phyloP scores from a whole-genome alignment of 2,888 invertebrate genomes.

The Caenorhabditis japonica region DNA sequence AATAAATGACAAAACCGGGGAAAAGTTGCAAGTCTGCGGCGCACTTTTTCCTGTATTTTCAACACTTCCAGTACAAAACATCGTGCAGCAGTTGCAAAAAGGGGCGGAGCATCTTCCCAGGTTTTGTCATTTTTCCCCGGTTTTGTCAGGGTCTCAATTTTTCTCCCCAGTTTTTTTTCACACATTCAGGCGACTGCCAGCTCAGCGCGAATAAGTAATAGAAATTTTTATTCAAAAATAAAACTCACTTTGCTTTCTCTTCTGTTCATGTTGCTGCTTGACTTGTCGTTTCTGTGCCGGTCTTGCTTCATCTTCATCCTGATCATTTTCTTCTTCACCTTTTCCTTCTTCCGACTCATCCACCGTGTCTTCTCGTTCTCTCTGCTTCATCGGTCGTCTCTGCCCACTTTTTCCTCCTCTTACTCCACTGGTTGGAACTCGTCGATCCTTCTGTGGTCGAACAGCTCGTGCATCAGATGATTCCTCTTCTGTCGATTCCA shows the following conservation, averaged over 20 bases:
- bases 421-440: not conserved
- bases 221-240: no score
- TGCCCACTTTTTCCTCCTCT: constrained; percentile 6
- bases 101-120: no score
- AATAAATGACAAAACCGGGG: no score
- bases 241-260: constrained; percentile 36
- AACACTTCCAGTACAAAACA: no score
- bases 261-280: constrained; percentile 7
- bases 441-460: constrained; percentile 21
- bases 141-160: no score
- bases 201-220: no score
- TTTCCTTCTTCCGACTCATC: constrained; percentile 35
- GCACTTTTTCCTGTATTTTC: no score
- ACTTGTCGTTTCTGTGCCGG: constrained; percentile 36
- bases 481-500: constrained; percentile 46
- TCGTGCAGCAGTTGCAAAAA: no score
- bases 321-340: constrained; percentile 2
- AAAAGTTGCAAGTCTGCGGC: no score
- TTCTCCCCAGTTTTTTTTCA: no score
- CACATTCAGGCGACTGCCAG: no score
- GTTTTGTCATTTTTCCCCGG: no score
- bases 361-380: constrained; percentile 53
- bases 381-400: constrained; percentile 43
- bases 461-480: constrained; percentile 12
- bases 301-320: constrained; percentile 16